Evolutionary conservation across 2,888 invertebrate genomes (phyloP).

Genomic region (Diarsia mendica): DNA sequence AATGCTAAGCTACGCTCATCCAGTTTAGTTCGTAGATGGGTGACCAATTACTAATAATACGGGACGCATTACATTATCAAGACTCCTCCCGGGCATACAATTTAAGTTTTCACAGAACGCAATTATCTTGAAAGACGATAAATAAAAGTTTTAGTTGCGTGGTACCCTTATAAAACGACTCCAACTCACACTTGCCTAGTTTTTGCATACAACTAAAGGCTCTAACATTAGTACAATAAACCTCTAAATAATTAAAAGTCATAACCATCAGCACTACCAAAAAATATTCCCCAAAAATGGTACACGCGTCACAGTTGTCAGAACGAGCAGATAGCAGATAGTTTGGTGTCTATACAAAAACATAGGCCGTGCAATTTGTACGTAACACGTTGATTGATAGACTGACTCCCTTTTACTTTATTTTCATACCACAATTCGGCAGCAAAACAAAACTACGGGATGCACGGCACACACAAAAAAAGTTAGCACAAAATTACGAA

Average conservation of each 20-base stretch:
- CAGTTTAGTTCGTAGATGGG: not conserved
- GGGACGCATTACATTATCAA: not conserved
- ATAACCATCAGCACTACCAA: not conserved
- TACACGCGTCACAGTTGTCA: slow-evolving; percentile 11
- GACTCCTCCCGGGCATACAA: not conserved
- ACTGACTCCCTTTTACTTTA: slow-evolving; percentile 52
- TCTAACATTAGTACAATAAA: not conserved
- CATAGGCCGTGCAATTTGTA: slow-evolving; percentile 50
- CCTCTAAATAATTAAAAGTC: not conserved
- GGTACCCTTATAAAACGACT: not conserved
- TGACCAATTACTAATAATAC: not conserved
- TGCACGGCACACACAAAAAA: slow-evolving; percentile 29
- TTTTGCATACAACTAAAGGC: not conserved
- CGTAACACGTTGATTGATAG: slow-evolving; percentile 58
- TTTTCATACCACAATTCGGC: slow-evolving; percentile 45
- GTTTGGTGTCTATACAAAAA: slow-evolving; percentile 35
- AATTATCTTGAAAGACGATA: not conserved
- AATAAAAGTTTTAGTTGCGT: not conserved
- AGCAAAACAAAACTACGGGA: slow-evolving; percentile 45
- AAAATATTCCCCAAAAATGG: slow-evolving; percentile 1
- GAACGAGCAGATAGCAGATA: slow-evolving; percentile 29
- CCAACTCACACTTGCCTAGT: not conserved
- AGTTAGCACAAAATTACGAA: slow-evolving; percentile 49
- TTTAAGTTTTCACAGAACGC: not conserved
- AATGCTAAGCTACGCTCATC: no score